These are phyloP conservation scores for Notoglanidium macrostoma DNA, from an alignment of 2,797 vertebrate genomes.

Conservation along the genomic window DNA sequence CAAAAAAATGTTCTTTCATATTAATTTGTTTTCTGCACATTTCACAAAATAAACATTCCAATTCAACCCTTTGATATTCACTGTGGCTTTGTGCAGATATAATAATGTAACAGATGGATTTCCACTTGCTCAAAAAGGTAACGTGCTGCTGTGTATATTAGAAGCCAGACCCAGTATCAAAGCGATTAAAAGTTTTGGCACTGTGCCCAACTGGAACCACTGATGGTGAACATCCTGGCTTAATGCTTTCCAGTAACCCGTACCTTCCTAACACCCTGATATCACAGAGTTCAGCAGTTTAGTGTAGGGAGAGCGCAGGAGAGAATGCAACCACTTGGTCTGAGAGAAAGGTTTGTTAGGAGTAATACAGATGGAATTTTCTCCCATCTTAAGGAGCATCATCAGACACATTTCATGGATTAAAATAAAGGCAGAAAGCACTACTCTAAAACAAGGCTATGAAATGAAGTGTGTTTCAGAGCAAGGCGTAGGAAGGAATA, in stretches of 20 bases:
- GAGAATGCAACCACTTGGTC: not conserved
- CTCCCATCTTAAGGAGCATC: not conserved
- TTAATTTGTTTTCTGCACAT: not conserved
- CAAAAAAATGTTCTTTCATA: not conserved
- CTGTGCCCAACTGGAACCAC: not conserved
- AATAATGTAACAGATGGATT: not conserved
- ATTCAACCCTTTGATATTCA: not conserved
- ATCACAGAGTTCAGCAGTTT: conserved; percentile 52
- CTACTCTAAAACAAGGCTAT: not conserved
- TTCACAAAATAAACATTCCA: not conserved
- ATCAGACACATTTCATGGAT: not conserved
- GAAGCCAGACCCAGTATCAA: not conserved
- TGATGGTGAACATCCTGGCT: not conserved
- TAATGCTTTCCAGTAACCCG: conserved; percentile 5
- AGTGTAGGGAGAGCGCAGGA: conserved; percentile 15
- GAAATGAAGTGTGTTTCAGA: not conserved
- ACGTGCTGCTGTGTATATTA: not conserved
- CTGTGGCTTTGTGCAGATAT: not conserved
- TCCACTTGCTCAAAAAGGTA: not conserved
- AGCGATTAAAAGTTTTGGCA: conserved; percentile 6
- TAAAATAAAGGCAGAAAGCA: not conserved
- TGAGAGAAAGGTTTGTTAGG: conserved; percentile 34
- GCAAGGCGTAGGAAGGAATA: too few relatives aligned
- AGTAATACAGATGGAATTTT: not conserved
- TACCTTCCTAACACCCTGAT: conserved; percentile 30